Conservation (phyloP, 2,113 vertebrate species). For the Vombatus ursinus region DNA sequence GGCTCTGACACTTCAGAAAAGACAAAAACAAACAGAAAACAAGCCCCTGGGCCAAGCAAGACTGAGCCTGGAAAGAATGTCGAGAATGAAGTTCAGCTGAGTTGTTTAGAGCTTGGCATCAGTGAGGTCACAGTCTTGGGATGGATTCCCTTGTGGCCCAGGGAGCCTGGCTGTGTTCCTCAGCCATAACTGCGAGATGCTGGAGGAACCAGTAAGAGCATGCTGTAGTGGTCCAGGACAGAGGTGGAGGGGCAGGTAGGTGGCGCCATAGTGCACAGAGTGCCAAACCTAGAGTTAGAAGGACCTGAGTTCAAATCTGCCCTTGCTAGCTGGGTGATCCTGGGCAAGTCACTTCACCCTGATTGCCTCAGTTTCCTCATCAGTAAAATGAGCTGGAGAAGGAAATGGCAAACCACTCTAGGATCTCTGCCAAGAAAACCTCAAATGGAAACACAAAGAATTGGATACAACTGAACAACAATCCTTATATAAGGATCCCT, state of each 20-base stretch:
- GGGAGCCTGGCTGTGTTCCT: not conserved
- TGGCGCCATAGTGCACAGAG: not conserved
- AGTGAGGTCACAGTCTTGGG: not conserved
- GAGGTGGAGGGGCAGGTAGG: not conserved
- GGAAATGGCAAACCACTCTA: too few species aligned
- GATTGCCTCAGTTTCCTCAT: not conserved
- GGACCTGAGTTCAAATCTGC: not conserved
- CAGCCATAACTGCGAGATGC: not conserved
- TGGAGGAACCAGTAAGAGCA: not conserved
- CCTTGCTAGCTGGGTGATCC: not conserved
- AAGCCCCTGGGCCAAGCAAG: not conserved
- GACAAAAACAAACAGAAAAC: not conserved
- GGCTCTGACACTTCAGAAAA: not conserved
- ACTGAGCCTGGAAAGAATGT: not conserved
- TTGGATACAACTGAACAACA: too few species aligned
- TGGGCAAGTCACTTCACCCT: not conserved
- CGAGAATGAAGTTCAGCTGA: not conserved
- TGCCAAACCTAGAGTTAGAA: not conserved
- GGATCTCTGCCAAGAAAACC: too few species aligned
- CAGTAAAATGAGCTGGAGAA: not conserved
- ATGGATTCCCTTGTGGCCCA: not conserved
- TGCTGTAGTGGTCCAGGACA: not conserved
- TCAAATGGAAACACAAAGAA: too few species aligned
- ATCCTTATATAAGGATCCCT: not conserved
- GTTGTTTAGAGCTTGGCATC: not conserved